Evolutionary conservation across 64 coral and sea anemone species (phyloP).

Genomic region (Actinia equina): DNA sequence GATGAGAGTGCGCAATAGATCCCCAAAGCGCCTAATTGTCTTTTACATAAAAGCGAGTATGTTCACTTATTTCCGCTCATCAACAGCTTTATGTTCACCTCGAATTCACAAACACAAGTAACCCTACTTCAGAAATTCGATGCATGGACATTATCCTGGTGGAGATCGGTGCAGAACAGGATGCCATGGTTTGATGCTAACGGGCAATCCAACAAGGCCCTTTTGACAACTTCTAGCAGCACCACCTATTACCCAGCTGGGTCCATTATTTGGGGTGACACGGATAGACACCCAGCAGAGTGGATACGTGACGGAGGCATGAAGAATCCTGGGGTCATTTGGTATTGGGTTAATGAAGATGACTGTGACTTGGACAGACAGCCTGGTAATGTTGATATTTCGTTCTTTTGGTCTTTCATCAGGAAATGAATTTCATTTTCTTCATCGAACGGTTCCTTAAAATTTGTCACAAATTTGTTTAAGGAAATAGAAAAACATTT

Average conservation of each 20-base stretch:
- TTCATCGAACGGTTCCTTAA: no score
- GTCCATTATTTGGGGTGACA: slow-evolving; percentile 60
- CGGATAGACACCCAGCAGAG: slow-evolving; percentile 36
- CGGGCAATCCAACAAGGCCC: slow-evolving; percentile 47
- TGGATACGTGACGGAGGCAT: slow-evolving; percentile 67
- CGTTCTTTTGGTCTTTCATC: background rate
- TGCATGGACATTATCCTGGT: slow-evolving; percentile 52
- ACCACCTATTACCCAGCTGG: slow-evolving; percentile 30
- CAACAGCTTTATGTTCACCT: slow-evolving; percentile 30
- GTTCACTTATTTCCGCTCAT: background rate
- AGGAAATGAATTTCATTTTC: no score
- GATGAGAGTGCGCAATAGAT: no score
- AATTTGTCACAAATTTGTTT: no score
- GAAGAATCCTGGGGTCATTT: slow-evolving; percentile 62
- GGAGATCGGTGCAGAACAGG: slow-evolving; percentile 17
- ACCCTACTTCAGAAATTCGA: slow-evolving; percentile 36
- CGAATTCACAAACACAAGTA: slow-evolving; percentile 36
- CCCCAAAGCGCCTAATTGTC: no score
- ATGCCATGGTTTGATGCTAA: slow-evolving; percentile 77
- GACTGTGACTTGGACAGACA: slow-evolving; percentile 69
- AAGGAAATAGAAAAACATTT: no score
- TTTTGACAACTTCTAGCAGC: slow-evolving; percentile 44
- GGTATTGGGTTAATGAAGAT: slow-evolving; percentile 87
- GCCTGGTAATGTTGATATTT: slow-evolving; percentile 29
- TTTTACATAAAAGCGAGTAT: no score